These are phyloP conservation scores for Malurus elegans DNA, from an alignment of 2,113 vertebrate species.

Conservation along the genomic window DNA sequence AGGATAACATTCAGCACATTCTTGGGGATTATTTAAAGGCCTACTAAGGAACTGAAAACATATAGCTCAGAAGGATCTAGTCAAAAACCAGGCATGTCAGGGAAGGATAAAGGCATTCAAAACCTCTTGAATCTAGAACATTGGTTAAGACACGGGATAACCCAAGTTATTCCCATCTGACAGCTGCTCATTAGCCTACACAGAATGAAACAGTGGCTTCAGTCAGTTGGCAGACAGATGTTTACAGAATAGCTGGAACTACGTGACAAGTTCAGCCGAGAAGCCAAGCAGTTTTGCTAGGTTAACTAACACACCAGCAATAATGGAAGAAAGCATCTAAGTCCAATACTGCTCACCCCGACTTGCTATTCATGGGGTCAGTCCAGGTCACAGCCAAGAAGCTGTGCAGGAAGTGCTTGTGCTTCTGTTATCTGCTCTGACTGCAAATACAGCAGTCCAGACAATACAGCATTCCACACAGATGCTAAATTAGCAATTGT, in stretches of 20 bases:
- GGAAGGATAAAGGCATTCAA: background rate
- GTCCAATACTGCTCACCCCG: background rate
- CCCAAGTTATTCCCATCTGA: background rate
- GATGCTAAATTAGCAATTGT: background rate
- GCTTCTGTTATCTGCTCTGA: background rate
- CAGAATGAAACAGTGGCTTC: background rate
- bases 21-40: background rate
- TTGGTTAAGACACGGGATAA: background rate
- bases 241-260: background rate
- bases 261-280: background rate
- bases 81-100: background rate
- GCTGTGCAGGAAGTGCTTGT: background rate
- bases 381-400: background rate
- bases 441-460: constrained; percentile 13
- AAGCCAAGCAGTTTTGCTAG: background rate
- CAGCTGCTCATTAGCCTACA: background rate
- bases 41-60: background rate
- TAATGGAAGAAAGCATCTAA: background rate
- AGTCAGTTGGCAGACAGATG: constrained; percentile 24
- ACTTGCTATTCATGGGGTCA: background rate
- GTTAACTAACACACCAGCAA: background rate
- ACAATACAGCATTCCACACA: background rate
- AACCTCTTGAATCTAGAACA: background rate
- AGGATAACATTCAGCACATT: background rate
- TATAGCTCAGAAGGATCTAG: background rate